phyloP scores from a whole-genome alignment of 2,888 invertebrate genomes.

The Patella pellucida region DNA sequence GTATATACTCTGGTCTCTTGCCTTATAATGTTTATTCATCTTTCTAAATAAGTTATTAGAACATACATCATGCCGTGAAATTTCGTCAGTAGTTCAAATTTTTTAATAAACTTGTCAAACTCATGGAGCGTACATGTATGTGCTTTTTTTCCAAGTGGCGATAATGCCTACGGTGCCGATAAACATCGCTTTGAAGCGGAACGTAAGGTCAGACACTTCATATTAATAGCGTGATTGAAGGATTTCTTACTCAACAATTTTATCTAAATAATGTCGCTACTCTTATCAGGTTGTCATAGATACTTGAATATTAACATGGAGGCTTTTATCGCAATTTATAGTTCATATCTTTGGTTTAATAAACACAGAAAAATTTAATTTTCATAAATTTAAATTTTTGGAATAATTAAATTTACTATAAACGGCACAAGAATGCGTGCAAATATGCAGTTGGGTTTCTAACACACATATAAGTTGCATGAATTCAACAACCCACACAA shows the following conservation, averaged over 20 bases:
- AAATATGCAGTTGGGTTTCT: no score
- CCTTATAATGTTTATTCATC: no score
- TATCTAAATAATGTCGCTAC: background rate
- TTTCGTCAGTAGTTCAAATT: background rate
- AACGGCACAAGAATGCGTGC: no score
- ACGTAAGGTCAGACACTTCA: background rate
- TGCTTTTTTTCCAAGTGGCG: background rate
- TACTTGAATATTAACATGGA: background rate
- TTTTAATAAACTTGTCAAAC: conserved; percentile 9
- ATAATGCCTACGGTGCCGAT: background rate
- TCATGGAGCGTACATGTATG: background rate
- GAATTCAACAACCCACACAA: no score
- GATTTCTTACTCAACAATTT: conserved; percentile 7
- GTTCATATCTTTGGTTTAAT: no score
- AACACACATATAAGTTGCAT: no score
- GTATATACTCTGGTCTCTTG: no score
- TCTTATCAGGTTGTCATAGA: conserved; percentile 11
- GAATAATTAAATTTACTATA: no score
- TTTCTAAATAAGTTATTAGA: conserved; percentile 3
- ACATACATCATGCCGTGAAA: conserved; percentile 1
- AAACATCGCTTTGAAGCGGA: background rate
- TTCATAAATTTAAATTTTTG: no score
- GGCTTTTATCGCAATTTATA: no score
- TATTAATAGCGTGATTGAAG: background rate
- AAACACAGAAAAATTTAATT: no score